Base-by-base conservation (phyloP, 2,797 vertebrate genomes). In the Syngnathus rostellatus region DNA sequence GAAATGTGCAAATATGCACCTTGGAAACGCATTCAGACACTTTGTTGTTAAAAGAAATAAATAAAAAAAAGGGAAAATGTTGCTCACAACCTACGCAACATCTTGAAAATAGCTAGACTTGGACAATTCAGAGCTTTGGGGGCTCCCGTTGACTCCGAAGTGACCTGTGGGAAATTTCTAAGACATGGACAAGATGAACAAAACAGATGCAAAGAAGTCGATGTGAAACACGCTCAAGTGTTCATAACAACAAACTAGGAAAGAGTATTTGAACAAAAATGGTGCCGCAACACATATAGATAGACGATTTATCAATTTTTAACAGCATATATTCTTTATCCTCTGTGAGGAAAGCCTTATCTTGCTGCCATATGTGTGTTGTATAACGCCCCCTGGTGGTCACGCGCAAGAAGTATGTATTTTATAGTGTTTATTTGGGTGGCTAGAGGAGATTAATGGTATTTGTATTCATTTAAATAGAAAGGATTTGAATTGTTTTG, bases 71-170 rank as follows among this genome's bases (percentile, higher is more conserved):
- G 17, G 72, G 62, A 78, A 70, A 78, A 75, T 50, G 69, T 64
- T 73, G n/a, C 73, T 53, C 50, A 70, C 61, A 76, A 63, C 84
- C 82, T 72, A 79, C 74, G 63, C 65, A 73, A 73, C 83, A 86
- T 87, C 85, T 85, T 86, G 81, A 81, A 85, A 81, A 78, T 61
- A 67, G 62, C 68, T 67, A 69, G 72, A 67, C 39, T 55, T 62
- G 66, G 70, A 79, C 64, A 65, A 25, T 77, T 64, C 68, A 6
- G 41, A 68, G 75, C 77, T 57, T 57, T 14, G 54, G 54, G 54
- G 54, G 54, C 54, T 76, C 77, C 72, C 64, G 66, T 21, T 57
- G 62, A 71, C 58, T 67, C 7, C 57, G 65, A 12, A 5, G 68
- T 48, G 59, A 61, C 57, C 53, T 54, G 63, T 19, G 48, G 60